Conservation (phyloP, 2,888 invertebrate species). For the Dryobotodes eremita region DNA sequence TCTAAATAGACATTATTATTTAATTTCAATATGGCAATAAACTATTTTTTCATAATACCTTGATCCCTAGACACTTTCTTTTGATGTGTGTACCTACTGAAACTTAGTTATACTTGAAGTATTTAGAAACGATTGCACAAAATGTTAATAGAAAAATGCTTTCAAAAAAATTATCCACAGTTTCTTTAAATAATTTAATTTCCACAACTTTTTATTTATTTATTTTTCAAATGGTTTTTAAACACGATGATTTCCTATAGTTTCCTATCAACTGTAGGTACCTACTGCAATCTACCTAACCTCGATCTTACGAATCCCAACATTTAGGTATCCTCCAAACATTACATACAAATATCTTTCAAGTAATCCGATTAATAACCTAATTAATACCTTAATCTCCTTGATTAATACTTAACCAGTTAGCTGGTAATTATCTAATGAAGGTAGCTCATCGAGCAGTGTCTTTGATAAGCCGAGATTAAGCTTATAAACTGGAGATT, state of each 20-base stretch:
- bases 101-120: not conserved
- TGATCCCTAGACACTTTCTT: too few relatives aligned
- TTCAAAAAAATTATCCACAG: not conserved
- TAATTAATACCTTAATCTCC: slow-evolving; percentile 58
- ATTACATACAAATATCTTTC: slow-evolving; percentile 17
- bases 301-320: not conserved
- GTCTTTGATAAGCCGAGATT: slow-evolving; percentile 57
- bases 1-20: too few relatives aligned
- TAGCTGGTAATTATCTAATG: slow-evolving; percentile 52
- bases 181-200: not conserved
- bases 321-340: slow-evolving; percentile 22
- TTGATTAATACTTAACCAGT: slow-evolving; percentile 54
- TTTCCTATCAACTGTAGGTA: not conserved
- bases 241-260: not conserved
- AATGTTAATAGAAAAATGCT: not conserved
- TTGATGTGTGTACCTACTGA: not conserved
- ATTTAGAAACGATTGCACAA: not conserved
- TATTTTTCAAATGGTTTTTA: not conserved
- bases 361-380: slow-evolving; percentile 58
- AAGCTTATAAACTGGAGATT: slow-evolving; percentile 44
- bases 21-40: too few relatives aligned
- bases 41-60: too few relatives aligned
- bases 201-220: not conserved
- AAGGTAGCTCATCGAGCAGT: slow-evolving; percentile 39
- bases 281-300: not conserved